Evolutionary conservation across 1,140 invertebrate species (phyloP).

Genomic region (Geopemphigus sp.): DNA sequence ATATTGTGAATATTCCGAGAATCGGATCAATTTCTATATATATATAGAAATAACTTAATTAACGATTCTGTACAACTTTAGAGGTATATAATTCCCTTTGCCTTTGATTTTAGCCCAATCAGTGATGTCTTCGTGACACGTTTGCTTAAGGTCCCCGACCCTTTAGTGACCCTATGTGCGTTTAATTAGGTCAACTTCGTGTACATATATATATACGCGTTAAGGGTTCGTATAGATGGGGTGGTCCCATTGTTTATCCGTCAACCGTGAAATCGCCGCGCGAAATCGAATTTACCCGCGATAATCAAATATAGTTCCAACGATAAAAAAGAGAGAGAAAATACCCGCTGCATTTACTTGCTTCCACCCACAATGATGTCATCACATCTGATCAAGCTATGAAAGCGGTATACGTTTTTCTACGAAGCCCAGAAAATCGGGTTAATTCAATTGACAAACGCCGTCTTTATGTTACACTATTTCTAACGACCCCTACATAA

Average conservation of each 20-base stretch:
- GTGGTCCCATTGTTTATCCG: slow-evolving; percentile 35
- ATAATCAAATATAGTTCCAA: slow-evolving; percentile 40
- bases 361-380: slow-evolving; percentile 28
- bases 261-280: slow-evolving; percentile 45
- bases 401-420: slow-evolving; percentile 23
- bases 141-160: neutral
- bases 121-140: neutral
- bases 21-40: too few species aligned
- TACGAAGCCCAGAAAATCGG: slow-evolving; percentile 6
- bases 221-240: neutral
- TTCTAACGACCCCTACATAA: neutral
- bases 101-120: neutral
- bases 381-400: slow-evolving; percentile 25
- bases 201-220: too few species aligned
- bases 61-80: too few species aligned
- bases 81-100: neutral
- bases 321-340: slow-evolving; percentile 40
- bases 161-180: slow-evolving; percentile 10
- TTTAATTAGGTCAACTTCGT: slow-evolving; percentile 40
- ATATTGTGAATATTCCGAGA: too few species aligned
- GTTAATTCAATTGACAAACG: slow-evolving; percentile 30
- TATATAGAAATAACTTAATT: too few species aligned
- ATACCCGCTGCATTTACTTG: neutral
- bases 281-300: slow-evolving; percentile 35
- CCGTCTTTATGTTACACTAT: neutral